Base-by-base conservation (phyloP, 2,888 invertebrate species). In the Coelopa pilipes region DNA sequence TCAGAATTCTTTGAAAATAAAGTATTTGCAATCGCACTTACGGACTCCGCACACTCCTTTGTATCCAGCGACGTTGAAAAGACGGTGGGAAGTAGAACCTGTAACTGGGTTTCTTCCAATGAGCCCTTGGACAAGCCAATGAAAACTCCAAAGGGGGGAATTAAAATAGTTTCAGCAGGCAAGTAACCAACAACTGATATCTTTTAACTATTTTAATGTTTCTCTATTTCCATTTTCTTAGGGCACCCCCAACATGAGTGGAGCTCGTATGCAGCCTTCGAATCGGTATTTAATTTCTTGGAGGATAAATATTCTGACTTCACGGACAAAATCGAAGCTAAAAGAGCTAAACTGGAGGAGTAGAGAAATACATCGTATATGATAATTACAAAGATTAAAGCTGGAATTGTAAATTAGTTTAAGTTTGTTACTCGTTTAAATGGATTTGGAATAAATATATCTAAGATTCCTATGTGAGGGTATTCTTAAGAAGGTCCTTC, bases 11-110 rank as follows among this genome's bases (percentile, higher is more conserved):
- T 94, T 83, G 88, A 89, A 76, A 86, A 90, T 55, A 89, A 90
- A 81, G 93, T 94, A 0, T 92, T 92, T 86, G 94, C 92, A 0
- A 89, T 95, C 66, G 94, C 92, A 0, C 88, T 95, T 70, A 95
- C 95, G 0, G 95, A 95, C 85, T 93, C 94, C 0, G 92, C 92
- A 0, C 93, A 93, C 83, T 79, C 80, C 5, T 73, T 75, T 50
- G 55, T 81, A 49, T 76, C 81, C 10, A 73, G 76, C 1, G 81
- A 77, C 4, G 70, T 76, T 47, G 75, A 76, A 21, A 72, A 81
- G 3, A 81, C 78, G 50, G 76, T 81, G 17, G 75, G 66, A 2
- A 68, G 49, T 57, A 78, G 79, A 15, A 80, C 75, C 7, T 89
- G 88, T 75, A 92, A 92, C 85, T 92, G 92, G 91, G 90, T 91